Percentiles rank a stretch among this genome's conserved stretches.
Conservation (phyloP, 2,888 invertebrate genomes). For the Leptopilina myrica region DNA sequence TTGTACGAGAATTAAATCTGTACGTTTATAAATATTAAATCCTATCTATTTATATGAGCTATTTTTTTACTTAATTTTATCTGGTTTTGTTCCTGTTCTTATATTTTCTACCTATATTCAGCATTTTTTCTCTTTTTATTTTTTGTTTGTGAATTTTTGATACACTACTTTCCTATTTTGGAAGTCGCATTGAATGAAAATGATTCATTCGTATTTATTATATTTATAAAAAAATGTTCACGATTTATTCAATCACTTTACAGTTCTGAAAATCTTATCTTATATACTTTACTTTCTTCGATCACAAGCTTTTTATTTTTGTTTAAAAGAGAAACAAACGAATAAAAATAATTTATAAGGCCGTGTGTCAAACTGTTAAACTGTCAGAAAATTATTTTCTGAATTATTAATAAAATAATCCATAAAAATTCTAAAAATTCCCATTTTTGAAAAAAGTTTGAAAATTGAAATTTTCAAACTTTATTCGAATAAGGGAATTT, state of each 20-base stretch:
- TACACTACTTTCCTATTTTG: neutral
- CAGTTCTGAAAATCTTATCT: slow-evolving; percentile 19
- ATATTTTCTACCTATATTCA: neutral
- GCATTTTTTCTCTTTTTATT: neutral
- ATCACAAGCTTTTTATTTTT: slow-evolving; percentile 22
- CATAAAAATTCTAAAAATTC: too few species aligned
- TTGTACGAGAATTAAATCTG: slow-evolving; percentile 23
- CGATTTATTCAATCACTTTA: neutral
- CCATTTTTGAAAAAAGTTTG: too few species aligned
- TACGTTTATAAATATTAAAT: slow-evolving; percentile 5
- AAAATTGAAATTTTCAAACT: too few species aligned
- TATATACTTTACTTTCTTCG: slow-evolving; percentile 37
- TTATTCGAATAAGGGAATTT: too few species aligned
- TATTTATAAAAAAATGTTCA: slow-evolving; percentile 18
- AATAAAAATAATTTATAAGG: neutral
- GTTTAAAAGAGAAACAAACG: neutral
- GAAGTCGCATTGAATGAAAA: neutral
- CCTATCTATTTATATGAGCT: slow-evolving; percentile 25
- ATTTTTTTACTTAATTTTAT: neutral
- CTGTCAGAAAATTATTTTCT: too few species aligned
- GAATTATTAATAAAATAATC: too few species aligned
- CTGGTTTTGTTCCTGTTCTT: neutral
- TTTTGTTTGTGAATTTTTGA: neutral
- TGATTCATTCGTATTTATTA: neutral
- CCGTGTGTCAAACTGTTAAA: too few species aligned